Conservation (phyloP, 2,113 vertebrate species). For the Phasianus colchicus region DNA sequence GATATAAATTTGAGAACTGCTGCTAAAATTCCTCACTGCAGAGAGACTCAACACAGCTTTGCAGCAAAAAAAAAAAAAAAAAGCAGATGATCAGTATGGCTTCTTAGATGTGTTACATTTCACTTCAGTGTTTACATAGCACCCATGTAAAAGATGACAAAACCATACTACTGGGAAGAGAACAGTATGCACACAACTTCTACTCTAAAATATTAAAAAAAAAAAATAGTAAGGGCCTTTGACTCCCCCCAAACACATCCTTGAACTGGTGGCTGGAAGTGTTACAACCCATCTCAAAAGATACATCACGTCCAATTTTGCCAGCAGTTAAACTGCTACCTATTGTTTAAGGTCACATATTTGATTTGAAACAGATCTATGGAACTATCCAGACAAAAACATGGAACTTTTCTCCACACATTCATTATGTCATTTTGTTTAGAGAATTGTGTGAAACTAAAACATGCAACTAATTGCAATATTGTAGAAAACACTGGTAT, state of each 20-base stretch:
- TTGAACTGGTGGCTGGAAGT: neutral
- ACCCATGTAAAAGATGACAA: neutral
- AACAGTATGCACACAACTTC: neutral
- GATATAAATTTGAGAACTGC: neutral
- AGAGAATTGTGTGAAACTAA: neutral
- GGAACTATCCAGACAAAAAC: neutral
- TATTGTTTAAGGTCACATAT: neutral
- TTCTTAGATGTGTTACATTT: neutral
- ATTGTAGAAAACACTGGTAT: neutral
- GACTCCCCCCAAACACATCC: neutral
- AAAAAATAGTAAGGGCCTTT: neutral
- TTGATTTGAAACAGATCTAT: neutral
- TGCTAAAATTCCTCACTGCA: neutral
- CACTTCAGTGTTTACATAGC: neutral
- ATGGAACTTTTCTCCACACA: neutral
- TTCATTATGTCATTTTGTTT: neutral
- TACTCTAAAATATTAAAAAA: neutral
- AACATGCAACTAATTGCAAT: neutral
- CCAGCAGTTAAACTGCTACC: neutral
- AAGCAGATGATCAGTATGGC: neutral
- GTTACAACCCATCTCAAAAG: neutral
- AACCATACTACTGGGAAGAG: neutral
- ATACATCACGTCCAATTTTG: neutral
- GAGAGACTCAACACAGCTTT: neutral
- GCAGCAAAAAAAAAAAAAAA: neutral